Base-by-base conservation (phyloP, 2,888 invertebrate genomes). In the Mythimna impura region DNA sequence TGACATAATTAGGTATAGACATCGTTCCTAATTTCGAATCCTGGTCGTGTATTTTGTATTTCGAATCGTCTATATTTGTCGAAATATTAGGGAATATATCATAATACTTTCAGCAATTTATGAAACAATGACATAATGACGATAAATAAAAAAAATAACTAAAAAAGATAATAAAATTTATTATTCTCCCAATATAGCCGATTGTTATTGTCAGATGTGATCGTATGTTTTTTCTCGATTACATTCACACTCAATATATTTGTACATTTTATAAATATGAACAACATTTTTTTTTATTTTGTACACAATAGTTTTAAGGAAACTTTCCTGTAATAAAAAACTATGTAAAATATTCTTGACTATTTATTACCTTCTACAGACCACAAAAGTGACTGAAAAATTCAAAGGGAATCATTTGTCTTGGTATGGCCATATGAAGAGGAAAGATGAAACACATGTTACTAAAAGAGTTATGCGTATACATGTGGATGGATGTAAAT, bases 201-300 rank as follows among this genome's bases (percentile, higher is more conserved):
- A 43, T 8, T 9, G 1, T 22, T 22, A 36, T 54, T 17, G 22
- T 17, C 9, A 62, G 43, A 10, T 14, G 17, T 17, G 22, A 47
- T 43, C 7, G 20, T 4, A 7, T 50, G 30, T 4, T 52, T 60
- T 74, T 80, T 83, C 71, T 81, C 84, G 81, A 80, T 82, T 60
- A 55, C 69, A 74, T 9, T 36, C 60, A 9, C 63, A 66, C 62
- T 34, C 54, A 70, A 81, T 73, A 87, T 70, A 82, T 75, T 79
- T 89, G 89, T 89, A 89, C 86, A 88, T 89, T 89, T 86, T 88
- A 85, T 86, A 87, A 82, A 86, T 86, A 86, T 68, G 80, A 82
- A 76, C 66, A 76, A 83, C 73, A 70, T 88, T 89, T 84, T 86
- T 88, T 80, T 88, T 88, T 84, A 89, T 84, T 84, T 84, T 86